These are phyloP conservation scores for Drosophila rhopaloa DNA, from an alignment of 1,140 invertebrate species.

Conservation along the genomic window DNA sequence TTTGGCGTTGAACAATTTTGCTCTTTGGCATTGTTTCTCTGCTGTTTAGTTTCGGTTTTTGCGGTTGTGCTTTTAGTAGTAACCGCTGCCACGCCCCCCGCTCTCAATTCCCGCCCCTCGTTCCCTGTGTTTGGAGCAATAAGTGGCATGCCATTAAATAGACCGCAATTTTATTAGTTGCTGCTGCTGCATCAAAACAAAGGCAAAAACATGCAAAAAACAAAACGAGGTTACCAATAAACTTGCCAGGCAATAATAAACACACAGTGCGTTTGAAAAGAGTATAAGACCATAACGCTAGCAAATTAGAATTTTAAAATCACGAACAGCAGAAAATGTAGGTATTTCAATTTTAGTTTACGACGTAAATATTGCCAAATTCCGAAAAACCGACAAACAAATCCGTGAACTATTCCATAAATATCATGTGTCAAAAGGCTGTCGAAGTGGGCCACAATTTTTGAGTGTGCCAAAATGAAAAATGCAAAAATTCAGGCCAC, in stretches of 20 bases:
- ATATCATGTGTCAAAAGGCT: slow-evolving; percentile 7
- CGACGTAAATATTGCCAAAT: not conserved
- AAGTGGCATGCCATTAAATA: slow-evolving; percentile 68
- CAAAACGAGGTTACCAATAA: slow-evolving; percentile 32
- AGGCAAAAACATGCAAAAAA: not conserved
- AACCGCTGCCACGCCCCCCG: slow-evolving; percentile 8
- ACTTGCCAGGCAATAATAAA: slow-evolving; percentile 15
- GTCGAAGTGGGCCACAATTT: not conserved
- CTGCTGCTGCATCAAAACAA: slow-evolving; percentile 29
- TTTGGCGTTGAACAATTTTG: slow-evolving; percentile 39
- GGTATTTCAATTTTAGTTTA: not conserved
- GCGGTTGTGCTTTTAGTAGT: slow-evolving; percentile 33
- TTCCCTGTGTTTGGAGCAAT: slow-evolving; percentile 46
- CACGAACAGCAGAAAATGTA: not conserved
- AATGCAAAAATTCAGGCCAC: not conserved
- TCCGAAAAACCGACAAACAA: not conserved
- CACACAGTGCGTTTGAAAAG: slow-evolving; percentile 1
- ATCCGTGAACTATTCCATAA: slow-evolving; percentile 3
- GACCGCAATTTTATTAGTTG: slow-evolving; percentile 65
- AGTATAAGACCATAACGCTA: not conserved
- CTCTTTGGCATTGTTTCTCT: slow-evolving; percentile 22
- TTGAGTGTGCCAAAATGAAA: not conserved
- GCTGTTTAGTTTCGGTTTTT: slow-evolving; percentile 52
- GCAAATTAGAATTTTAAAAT: not conserved
- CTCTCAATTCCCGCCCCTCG: not conserved